phyloP scores from a whole-genome alignment of 2,888 invertebrate genomes.

The Drosophila phalerata region DNA sequence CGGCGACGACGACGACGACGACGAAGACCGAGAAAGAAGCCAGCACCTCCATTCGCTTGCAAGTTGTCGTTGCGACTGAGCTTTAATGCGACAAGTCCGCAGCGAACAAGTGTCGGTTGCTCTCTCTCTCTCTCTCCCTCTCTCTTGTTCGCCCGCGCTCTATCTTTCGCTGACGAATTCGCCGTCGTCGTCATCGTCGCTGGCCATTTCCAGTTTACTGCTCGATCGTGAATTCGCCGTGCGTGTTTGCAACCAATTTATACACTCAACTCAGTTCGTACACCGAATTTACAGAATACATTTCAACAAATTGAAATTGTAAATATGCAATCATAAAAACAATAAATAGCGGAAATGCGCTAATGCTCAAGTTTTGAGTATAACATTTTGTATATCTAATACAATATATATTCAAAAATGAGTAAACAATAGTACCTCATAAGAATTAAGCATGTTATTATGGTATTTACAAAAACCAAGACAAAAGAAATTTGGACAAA shows the following conservation, averaged over 20 bases:
- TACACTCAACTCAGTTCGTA: slow-evolving; percentile 29
- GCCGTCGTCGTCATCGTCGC: slow-evolving; percentile 20
- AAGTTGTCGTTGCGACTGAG: slow-evolving; percentile 86
- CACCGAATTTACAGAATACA: slow-evolving; percentile 21
- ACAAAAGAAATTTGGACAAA: no score
- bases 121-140: background rate
- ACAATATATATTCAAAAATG: background rate
- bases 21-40: slow-evolving; percentile 61
- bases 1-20: no score
- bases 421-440: background rate
- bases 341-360: slow-evolving; percentile 64
- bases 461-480: background rate
- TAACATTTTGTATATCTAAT: background rate
- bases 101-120: slow-evolving; percentile 82
- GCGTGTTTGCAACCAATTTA: slow-evolving; percentile 49
- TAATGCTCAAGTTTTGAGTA: slow-evolving; percentile 22
- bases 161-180: slow-evolving; percentile 9
- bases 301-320: slow-evolving; percentile 53
- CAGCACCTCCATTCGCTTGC: slow-evolving; percentile 85
- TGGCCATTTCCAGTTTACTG: slow-evolving; percentile 69
- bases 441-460: background rate
- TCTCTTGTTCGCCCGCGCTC: slow-evolving; percentile 6
- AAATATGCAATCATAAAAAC: slow-evolving; percentile 33
- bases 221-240: slow-evolving; percentile 52
- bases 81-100: slow-evolving; percentile 69